Conservation (phyloP, 2,797 vertebrate genomes). For the Sebastes trivittatus region DNA sequence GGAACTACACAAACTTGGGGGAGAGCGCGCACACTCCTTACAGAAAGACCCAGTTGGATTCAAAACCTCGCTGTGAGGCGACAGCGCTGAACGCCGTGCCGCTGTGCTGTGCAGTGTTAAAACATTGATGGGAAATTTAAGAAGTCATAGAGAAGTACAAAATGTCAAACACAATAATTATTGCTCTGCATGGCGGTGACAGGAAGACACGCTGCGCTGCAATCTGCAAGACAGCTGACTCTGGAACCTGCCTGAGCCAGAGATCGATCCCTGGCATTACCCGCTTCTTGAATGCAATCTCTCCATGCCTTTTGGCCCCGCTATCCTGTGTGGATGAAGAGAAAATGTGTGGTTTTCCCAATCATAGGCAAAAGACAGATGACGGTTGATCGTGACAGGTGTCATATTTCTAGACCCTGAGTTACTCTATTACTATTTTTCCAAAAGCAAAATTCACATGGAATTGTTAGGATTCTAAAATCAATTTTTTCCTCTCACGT, state of each 20-base stretch:
- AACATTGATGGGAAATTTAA: constrained; percentile 47
- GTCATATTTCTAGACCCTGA: not conserved
- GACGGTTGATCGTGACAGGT: not conserved
- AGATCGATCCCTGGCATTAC: constrained; percentile 57
- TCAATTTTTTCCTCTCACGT: not conserved
- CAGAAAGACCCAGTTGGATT: constrained; percentile 21
- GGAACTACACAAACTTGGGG: not conserved
- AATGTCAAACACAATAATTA: constrained; percentile 69
- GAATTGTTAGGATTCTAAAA: not conserved
- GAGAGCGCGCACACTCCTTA: not conserved
- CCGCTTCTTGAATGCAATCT: constrained; percentile 10
- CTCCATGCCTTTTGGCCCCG: not conserved
- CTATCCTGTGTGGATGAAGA: not conserved
- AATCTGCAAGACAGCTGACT: constrained; percentile 63
- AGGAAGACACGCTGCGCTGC: constrained; percentile 54
- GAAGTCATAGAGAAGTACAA: constrained; percentile 44
- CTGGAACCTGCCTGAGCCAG: constrained; percentile 46
- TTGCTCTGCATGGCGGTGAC: constrained; percentile 43
- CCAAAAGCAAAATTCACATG: not conserved
- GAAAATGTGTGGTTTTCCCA: not conserved
- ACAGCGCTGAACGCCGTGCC: not conserved
- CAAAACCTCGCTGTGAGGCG: constrained; percentile 11
- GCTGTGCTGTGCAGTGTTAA: constrained; percentile 14
- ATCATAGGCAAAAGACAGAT: not conserved
- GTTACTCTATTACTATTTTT: not conserved